Conservation (phyloP, 2,888 invertebrate species). For the Eupithecia dodoneata region DNA sequence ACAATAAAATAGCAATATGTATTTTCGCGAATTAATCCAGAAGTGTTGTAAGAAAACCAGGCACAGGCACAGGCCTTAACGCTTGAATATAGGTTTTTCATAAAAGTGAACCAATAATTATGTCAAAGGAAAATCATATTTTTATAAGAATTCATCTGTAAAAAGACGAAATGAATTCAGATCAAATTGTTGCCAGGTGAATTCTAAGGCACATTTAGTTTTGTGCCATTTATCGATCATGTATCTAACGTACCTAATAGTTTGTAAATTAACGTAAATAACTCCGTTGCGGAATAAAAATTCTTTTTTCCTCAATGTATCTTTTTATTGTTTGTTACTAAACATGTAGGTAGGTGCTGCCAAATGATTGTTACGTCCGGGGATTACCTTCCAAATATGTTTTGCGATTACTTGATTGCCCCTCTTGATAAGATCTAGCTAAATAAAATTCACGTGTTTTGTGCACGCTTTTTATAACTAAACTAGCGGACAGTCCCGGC, state of each 20-base stretch:
- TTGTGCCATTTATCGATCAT: conserved; percentile 1
- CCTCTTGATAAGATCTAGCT: conserved; percentile 4
- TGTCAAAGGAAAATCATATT: background rate
- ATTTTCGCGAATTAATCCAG: background rate
- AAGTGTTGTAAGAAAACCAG: background rate
- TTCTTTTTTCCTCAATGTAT: conserved; percentile 20
- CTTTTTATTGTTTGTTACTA: conserved; percentile 20
- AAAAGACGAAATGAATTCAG: background rate
- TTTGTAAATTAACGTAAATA: background rate
- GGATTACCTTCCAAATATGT: conserved; percentile 1
- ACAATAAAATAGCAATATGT: background rate
- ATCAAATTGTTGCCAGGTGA: background rate
- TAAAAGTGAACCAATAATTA: background rate
- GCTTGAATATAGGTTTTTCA: background rate
- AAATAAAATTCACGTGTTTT: conserved; percentile 9
- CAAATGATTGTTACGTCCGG: background rate
- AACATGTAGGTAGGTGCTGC: background rate
- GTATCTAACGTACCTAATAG: background rate
- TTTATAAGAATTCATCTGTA: background rate
- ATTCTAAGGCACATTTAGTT: background rate
- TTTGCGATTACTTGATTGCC: background rate
- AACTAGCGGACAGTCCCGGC: too few species aligned
- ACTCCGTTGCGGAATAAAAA: conserved; percentile 33
- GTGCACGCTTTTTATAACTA: background rate
- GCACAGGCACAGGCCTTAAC: background rate